phyloP scores from a whole-genome alignment of 2,113 vertebrate genomes.

The Eira barbara region DNA sequence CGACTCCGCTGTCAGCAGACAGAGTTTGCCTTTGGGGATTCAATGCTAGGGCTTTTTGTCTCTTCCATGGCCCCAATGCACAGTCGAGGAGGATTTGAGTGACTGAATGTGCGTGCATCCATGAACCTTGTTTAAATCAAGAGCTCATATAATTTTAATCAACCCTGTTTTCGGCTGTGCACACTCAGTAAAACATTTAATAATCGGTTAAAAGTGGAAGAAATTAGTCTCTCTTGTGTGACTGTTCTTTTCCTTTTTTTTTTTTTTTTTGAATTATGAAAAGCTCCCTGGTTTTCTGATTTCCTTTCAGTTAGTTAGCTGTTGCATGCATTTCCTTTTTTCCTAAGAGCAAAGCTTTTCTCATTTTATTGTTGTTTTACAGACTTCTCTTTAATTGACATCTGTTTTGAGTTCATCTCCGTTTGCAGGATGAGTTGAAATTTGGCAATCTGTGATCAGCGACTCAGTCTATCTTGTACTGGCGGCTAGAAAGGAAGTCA shows the following conservation, averaged over 20 bases:
- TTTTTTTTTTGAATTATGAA: background rate
- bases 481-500: background rate
- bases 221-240: background rate
- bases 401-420: constrained; percentile 31
- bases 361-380: background rate
- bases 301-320: background rate
- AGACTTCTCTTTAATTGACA: constrained; percentile 31
- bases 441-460: background rate
- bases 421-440: background rate
- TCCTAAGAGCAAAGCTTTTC: background rate
- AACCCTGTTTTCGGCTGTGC: background rate
- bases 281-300: background rate
- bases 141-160: constrained; percentile 10
- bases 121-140: background rate
- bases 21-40: background rate
- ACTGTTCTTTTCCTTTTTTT: background rate
- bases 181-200: background rate
- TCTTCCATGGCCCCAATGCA: fast-evolving
- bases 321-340: background rate
- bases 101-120: background rate
- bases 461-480: background rate
- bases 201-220: background rate
- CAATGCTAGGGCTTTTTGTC: background rate
- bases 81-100: background rate
- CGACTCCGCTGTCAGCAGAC: fast-evolving